phyloP scores from a whole-genome alignment of 1,140 invertebrate genomes.

The Maconellicoccus hirsutus region DNA sequence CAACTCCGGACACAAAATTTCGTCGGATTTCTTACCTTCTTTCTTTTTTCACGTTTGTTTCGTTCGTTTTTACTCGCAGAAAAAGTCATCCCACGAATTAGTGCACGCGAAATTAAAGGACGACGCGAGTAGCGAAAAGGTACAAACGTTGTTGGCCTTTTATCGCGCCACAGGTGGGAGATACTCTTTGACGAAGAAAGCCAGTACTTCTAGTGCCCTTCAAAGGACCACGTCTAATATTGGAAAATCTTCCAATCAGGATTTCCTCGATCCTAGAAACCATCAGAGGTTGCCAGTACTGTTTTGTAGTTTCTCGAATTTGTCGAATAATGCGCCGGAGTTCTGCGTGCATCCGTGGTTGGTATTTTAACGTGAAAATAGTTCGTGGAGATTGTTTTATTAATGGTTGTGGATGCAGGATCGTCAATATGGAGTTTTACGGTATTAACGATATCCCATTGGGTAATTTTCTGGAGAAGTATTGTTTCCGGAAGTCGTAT shows the following conservation, averaged over 20 bases:
- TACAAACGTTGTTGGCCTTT: conserved; percentile 64
- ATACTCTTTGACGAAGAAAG: conserved; percentile 34
- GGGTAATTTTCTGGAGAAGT: conserved; percentile 84
- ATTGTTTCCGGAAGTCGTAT: conserved; percentile 76
- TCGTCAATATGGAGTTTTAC: conserved; percentile 90
- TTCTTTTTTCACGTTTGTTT: neutral
- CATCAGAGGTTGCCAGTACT: conserved; percentile 82
- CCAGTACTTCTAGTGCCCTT: conserved; percentile 23
- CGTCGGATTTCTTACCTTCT: neutral
- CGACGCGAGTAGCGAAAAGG: conserved; percentile 43
- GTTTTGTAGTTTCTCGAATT: conserved; percentile 81
- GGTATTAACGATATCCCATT: conserved; percentile 87
- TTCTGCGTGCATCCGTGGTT: conserved; percentile 84
- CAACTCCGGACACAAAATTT: too few relatives aligned
- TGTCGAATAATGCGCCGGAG: conserved; percentile 64
- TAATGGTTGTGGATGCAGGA: conserved; percentile 43
- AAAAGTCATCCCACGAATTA: conserved; percentile 54
- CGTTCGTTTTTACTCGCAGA: neutral
- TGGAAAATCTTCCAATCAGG: conserved; percentile 30
- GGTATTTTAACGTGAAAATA: too few relatives aligned
- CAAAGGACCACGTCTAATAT: conserved; percentile 26
- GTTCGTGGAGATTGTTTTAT: too few relatives aligned
- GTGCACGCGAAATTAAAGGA: conserved; percentile 53
- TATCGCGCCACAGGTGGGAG: conserved; percentile 74
- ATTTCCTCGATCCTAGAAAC: conserved; percentile 66